Conservation (phyloP, 2,797 vertebrate species). For the Semotilus atromaculatus region DNA sequence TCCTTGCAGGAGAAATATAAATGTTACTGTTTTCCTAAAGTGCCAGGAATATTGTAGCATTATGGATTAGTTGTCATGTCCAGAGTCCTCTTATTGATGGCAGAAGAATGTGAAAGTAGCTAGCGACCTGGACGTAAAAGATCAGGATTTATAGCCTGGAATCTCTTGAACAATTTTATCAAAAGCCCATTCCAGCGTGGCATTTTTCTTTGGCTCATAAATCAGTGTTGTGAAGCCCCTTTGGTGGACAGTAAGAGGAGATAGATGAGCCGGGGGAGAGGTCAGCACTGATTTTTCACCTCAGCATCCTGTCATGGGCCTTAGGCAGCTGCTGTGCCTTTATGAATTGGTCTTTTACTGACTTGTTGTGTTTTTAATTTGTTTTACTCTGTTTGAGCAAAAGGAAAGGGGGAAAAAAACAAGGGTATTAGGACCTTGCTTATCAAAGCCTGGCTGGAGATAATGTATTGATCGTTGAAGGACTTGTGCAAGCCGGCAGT, state of each 20-base stretch:
- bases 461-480: constrained; percentile 82
- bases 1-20: constrained; percentile 78
- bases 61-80: constrained; percentile 95
- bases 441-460: constrained; percentile 69
- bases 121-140: constrained; percentile 92
- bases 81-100: constrained; percentile 94
- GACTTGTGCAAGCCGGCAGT: constrained; percentile 69
- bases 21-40: constrained; percentile 86
- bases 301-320: constrained; percentile 88
- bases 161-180: constrained; percentile 99
- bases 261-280: constrained; percentile 98
- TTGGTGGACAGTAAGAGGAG: constrained; percentile 97
- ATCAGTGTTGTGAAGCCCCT: constrained; percentile 95
- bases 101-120: constrained; percentile 96
- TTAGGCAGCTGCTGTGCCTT: constrained; percentile 87
- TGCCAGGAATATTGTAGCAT: constrained; percentile 87
- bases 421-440: constrained; percentile 77
- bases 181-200: constrained; percentile 99
- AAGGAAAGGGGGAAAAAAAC: constrained; percentile 60
- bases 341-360: constrained; percentile 93
- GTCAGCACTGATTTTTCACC: constrained; percentile 95
- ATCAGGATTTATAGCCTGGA: constrained; percentile 99
- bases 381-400: constrained; percentile 81
- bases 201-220: constrained; percentile 97
- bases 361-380: constrained; percentile 87